These are phyloP conservation scores for Anthoscopus minutus DNA, from an alignment of 2,113 vertebrate genomes.

Conservation along the genomic window DNA sequence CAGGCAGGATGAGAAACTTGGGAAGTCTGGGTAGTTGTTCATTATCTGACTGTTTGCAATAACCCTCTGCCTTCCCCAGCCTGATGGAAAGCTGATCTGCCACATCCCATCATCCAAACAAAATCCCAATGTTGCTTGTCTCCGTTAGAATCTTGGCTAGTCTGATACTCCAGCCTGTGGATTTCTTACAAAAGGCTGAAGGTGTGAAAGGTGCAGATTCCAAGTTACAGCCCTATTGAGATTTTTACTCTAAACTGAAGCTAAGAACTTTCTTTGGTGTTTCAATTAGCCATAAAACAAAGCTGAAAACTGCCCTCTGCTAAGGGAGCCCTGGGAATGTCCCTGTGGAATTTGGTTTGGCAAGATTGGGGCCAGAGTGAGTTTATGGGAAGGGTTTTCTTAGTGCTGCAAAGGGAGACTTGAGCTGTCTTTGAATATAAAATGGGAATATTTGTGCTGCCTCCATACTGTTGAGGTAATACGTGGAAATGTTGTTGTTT, in stretches of 20 bases:
- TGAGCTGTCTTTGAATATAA: background rate
- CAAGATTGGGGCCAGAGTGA: background rate
- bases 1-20: background rate
- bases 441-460: background rate
- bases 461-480: background rate
- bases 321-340: background rate
- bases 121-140: background rate
- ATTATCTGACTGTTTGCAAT: constrained; percentile 11
- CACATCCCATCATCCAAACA: background rate
- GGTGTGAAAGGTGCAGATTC: background rate
- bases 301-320: background rate
- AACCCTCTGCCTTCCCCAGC: background rate
- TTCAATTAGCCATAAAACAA: background rate
- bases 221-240: rapidly evolving
- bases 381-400: background rate
- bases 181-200: background rate
- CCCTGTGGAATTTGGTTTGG: background rate
- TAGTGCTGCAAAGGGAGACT: background rate
- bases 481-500: background rate
- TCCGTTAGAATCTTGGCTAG: background rate
- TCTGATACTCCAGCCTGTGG: background rate
- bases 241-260: background rate
- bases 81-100: background rate
- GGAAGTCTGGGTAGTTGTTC: constrained; percentile 1
- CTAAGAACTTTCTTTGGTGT: background rate